These are phyloP conservation scores for Hycleus phaleratus DNA, from an alignment of 1,140 invertebrate genomes.

Conservation along the genomic window DNA sequence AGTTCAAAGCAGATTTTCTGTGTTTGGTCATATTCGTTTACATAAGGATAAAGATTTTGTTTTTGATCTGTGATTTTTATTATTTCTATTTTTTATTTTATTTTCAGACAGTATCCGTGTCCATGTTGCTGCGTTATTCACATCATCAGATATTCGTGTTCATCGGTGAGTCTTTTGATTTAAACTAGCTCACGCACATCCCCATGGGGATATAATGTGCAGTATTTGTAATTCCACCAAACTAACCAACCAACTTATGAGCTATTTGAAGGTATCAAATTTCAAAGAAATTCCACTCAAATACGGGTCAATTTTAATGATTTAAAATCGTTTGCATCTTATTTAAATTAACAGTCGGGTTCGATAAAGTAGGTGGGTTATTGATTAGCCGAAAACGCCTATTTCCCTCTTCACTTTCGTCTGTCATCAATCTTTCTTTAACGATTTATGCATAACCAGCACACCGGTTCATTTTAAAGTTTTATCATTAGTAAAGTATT, in stretches of 20 bases:
- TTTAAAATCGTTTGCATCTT: too few relatives aligned
- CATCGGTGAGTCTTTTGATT: slow-evolving; percentile 69
- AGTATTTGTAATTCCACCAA: neutral
- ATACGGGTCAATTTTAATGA: too few relatives aligned
- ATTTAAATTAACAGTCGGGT: neutral
- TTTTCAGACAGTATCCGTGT: slow-evolving; percentile 95
- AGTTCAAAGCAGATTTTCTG: neutral
- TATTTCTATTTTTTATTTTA: slow-evolving; percentile 34
- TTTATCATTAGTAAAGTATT: slow-evolving; percentile 21
- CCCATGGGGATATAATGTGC: neutral
- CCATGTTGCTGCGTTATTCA: slow-evolving; percentile 94
- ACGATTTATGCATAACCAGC: slow-evolving; percentile 16
- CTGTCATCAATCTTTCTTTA: slow-evolving; percentile 15
- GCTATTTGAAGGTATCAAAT: neutral
- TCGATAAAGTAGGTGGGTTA: neutral
- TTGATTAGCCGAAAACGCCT: slow-evolving; percentile 10
- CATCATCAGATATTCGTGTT: slow-evolving; percentile 99
- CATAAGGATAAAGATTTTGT: slow-evolving; percentile 7
- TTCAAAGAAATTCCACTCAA: too few relatives aligned
- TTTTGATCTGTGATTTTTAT: slow-evolving; percentile 8
- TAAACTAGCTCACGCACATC: slow-evolving; percentile 14
- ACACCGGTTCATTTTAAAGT: slow-evolving; percentile 7
- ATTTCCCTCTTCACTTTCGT: slow-evolving; percentile 1
- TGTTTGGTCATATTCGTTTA: neutral
- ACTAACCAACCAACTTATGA: neutral